Conservation (phyloP, 2,888 invertebrate genomes). For the Ormyrus labotus region DNA sequence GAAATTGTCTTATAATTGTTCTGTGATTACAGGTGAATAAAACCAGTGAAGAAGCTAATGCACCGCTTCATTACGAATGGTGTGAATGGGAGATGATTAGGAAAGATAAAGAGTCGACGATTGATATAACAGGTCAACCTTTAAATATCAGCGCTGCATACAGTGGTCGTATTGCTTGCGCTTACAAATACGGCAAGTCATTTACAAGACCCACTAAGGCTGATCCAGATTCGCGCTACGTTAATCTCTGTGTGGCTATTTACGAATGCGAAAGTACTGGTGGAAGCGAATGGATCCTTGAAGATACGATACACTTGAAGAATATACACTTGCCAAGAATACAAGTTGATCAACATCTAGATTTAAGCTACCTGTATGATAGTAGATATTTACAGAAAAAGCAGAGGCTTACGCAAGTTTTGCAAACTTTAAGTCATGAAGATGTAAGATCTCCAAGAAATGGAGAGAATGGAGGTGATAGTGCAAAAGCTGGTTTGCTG, state of each 20-base stretch:
- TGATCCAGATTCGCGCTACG: slow-evolving; percentile 88
- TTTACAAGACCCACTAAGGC: slow-evolving; percentile 88
- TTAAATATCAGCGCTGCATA: slow-evolving; percentile 97
- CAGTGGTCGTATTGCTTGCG: slow-evolving; percentile 97
- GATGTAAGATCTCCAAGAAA: slow-evolving; percentile 81
- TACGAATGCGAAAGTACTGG: slow-evolving; percentile 99
- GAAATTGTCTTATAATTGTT: neutral
- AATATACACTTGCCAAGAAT: slow-evolving; percentile 93
- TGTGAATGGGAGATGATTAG: slow-evolving; percentile 93
- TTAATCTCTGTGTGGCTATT: slow-evolving; percentile 95
- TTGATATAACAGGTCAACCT: slow-evolving; percentile 89
- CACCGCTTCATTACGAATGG: slow-evolving; percentile 83
- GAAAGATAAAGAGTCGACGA: slow-evolving; percentile 81
- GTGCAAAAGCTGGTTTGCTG: slow-evolving; percentile 79
- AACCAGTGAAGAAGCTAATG: slow-evolving; percentile 46
- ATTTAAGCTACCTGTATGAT: slow-evolving; percentile 89
- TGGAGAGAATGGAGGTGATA: slow-evolving; percentile 77
- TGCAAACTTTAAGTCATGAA: slow-evolving; percentile 89
- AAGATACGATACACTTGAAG: slow-evolving; percentile 95
- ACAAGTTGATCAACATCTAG: slow-evolving; percentile 88
- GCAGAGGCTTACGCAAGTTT: slow-evolving; percentile 87
- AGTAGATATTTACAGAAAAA: slow-evolving; percentile 87
- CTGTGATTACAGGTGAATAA: slow-evolving; percentile 21
- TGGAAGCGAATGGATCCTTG: slow-evolving; percentile 94
- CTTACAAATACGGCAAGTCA: slow-evolving; percentile 94